Evolutionary conservation across 2,797 vertebrate genomes (phyloP).

Genomic region (Sebastiscus tertius): DNA sequence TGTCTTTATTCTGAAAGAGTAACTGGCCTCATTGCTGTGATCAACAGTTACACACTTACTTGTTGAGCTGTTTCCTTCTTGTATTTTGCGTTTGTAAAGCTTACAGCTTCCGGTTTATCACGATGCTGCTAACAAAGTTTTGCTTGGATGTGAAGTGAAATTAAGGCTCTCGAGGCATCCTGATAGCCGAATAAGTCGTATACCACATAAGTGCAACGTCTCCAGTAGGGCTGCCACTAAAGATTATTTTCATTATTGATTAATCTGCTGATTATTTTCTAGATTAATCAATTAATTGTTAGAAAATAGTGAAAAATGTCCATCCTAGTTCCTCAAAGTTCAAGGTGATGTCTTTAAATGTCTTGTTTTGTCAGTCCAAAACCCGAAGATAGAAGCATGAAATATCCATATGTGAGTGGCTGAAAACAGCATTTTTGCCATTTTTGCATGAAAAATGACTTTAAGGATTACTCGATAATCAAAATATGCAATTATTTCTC

Average conservation of each 20-base stretch:
- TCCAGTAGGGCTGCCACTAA: too few relatives aligned
- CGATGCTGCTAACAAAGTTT: background rate
- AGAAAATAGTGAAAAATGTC: too few relatives aligned
- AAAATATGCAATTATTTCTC: rapidly evolving
- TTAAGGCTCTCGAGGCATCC: background rate
- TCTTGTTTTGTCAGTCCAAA: too few relatives aligned
- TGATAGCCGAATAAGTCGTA: background rate
- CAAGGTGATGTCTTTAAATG: too few relatives aligned
- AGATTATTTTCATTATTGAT: too few relatives aligned
- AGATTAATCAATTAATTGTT: too few relatives aligned
- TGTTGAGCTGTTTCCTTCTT: background rate
- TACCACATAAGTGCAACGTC: background rate
- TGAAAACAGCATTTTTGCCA: background rate
- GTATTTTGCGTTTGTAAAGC: background rate
- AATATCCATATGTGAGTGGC: too few relatives aligned
- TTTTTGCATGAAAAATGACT: background rate
- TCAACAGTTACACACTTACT: background rate
- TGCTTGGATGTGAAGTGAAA: too few relatives aligned
- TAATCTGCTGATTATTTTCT: too few relatives aligned
- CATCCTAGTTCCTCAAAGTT: too few relatives aligned
- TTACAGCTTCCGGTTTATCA: background rate
- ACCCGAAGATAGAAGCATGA: too few relatives aligned
- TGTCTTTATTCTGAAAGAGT: background rate
- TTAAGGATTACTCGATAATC: background rate
- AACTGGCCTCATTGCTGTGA: background rate